A percentile compares a stretch with the other conserved stretches of the same genome.
Evolutionary conservation across 2,797 vertebrate species (phyloP).

Genomic region (Notamacropus eugenii): DNA sequence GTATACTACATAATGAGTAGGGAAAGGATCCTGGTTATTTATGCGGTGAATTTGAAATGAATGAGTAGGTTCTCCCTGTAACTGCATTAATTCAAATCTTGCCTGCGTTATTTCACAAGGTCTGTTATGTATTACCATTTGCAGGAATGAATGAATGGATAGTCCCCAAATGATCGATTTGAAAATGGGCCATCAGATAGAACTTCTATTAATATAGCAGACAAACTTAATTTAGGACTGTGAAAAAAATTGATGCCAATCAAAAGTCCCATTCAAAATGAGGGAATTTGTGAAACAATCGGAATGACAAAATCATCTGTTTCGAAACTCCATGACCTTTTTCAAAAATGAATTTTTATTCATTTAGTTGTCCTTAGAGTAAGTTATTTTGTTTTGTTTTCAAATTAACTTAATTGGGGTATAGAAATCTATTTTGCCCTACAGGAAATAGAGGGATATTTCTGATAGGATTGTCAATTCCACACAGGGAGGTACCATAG

Average conservation of each 20-base stretch:
- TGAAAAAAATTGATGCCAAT: not conserved
- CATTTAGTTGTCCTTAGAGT: not conserved
- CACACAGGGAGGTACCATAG: not conserved
- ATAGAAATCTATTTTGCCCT: too few relatives aligned
- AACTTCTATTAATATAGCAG: not conserved
- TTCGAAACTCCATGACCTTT: not conserved
- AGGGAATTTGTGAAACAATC: not conserved
- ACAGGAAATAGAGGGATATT: not conserved
- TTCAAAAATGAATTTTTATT: not conserved
- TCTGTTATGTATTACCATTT: not conserved
- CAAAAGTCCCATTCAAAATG: not conserved
- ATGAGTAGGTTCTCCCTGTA: not conserved
- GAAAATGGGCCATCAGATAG: constrained; percentile 13
- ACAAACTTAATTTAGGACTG: not conserved
- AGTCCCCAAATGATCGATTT: not conserved
- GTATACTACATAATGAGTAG: not conserved
- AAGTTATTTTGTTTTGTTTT: not conserved
- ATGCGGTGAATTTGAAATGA: not conserved
- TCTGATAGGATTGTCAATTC: not conserved
- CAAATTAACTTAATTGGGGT: not conserved
- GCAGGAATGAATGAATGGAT: not conserved
- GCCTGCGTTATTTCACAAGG: not conserved
- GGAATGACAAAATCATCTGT: not conserved
- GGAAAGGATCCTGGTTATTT: not conserved
- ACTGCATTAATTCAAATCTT: not conserved